Base-by-base conservation (phyloP, 2,888 invertebrate genomes). In the Lasiommata megera region DNA sequence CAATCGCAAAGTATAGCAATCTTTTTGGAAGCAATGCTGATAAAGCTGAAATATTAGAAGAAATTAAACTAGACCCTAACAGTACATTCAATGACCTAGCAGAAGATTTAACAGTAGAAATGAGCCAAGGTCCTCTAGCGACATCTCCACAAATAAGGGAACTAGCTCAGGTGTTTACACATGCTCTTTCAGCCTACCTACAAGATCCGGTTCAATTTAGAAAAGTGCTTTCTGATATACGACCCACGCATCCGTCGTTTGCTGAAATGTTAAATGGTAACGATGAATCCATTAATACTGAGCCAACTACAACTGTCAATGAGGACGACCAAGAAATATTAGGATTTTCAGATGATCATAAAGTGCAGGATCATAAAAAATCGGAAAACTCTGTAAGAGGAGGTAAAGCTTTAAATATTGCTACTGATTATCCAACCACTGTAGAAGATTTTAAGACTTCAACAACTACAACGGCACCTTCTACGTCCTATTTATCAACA, bases 131-230 rank as follows among this genome's bases (percentile, higher is more conserved):
- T 17, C 93, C 94, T 0, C 77, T 94, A 6, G 92, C 93, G 9
- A 89, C 80, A 31, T 92, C 82, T 62, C 92, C 95, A n/a, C 92
- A 94, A 79, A 92, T 96, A 0, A 92, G 96, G 52, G 95, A 96
- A 79, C 80, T 96, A 3, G 96, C 96, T 0, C 95, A 95, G 80
- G 95, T 96, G 3, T 97, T 97, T 70, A 96, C 96, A 0, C 94
- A 96, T 71, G 96, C 96, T 0, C 80, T 97, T 12, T 95, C 95
- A 0, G 95, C 95, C 0, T 97, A 96, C 67, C 86, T 97, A 3
- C 94, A 96, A 79, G 95, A 96, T 78, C 96, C 96, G 0, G 94
- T 94, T n/a, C 94, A 94, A 53, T 96, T 96, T 69, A 93, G 95
- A 65, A 94, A 94, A 72, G 94, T 94, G 16, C 79, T 97, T 16